phyloP scores from a whole-genome alignment of 2,113 vertebrate genomes.

The Psettodes erumei region DNA sequence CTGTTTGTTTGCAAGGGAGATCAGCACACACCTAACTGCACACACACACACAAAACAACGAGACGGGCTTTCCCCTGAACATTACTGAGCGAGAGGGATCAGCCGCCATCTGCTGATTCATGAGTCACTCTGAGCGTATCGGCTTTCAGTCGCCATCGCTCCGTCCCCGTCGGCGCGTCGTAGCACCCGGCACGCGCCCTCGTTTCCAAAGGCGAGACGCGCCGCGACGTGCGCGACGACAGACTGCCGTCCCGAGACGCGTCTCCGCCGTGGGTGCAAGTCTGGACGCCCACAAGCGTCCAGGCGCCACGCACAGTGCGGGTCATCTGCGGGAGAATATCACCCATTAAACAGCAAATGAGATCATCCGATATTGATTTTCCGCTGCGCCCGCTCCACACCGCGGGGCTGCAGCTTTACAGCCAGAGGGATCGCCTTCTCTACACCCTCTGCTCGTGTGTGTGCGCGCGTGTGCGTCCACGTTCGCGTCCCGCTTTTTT shows the following conservation, averaged over 20 bases:
- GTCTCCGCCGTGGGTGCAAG: background rate
- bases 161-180: conserved; percentile 16
- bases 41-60: conserved; percentile 34
- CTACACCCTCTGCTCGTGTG: conserved; percentile 41
- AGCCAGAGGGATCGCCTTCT: conserved; percentile 28
- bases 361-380: conserved; percentile 78
- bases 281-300: background rate
- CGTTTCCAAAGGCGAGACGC: conserved; percentile 8
- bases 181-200: conserved; percentile 51
- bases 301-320: conserved; percentile 11
- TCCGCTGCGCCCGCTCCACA: conserved; percentile 41
- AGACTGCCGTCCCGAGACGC: background rate
- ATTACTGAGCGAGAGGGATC: conserved; percentile 36
- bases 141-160: conserved; percentile 42
- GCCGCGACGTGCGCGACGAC: background rate
- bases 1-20: conserved; percentile 45
- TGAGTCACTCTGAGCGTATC: conserved; percentile 51
- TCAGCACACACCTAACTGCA: conserved; percentile 28
- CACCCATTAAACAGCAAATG: conserved; percentile 67
- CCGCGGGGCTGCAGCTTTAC: conserved; percentile 41
- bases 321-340: conserved; percentile 46
- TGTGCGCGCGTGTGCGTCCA: conserved; percentile 30
- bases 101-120: conserved; percentile 42
- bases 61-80: conserved; percentile 52
- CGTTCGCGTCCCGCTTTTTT: conserved; percentile 56